phyloP scores from a whole-genome alignment of 2,113 vertebrate genomes.

The Himantopus leucocephalus region DNA sequence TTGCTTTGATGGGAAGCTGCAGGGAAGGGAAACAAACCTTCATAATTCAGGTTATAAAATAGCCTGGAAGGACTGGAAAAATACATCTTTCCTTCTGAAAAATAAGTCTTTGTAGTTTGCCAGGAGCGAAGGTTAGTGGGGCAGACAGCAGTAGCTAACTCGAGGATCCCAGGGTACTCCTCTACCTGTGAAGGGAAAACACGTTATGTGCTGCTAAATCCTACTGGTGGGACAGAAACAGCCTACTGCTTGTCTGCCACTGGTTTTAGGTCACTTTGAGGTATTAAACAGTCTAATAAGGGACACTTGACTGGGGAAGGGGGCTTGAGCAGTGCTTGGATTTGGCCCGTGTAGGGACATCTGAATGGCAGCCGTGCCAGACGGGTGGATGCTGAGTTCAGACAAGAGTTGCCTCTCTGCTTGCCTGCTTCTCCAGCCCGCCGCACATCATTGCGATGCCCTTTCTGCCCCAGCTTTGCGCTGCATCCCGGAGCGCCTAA shows the following conservation, averaged over 20 bases:
- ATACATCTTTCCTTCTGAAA: not conserved
- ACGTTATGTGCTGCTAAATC: accelerated
- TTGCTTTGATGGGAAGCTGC: not conserved
- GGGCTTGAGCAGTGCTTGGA: not conserved
- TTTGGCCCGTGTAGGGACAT: not conserved
- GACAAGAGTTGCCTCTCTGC: not conserved
- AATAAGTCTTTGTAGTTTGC: not conserved
- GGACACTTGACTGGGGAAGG: not conserved
- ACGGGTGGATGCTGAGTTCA: not conserved
- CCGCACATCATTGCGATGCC: accelerated
- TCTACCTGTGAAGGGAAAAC: not conserved
- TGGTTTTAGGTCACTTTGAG: not conserved
- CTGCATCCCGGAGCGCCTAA: not conserved
- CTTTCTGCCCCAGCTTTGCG: accelerated
- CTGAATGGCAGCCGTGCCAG: accelerated
- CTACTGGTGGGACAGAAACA: not conserved
- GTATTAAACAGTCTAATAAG: not conserved
- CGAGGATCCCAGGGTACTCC: not conserved
- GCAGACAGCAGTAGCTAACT: not conserved
- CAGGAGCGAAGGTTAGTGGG: not conserved
- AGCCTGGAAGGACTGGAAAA: not conserved
- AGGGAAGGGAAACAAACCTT: not conserved
- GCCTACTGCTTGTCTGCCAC: accelerated
- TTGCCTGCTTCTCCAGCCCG: accelerated
- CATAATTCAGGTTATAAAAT: not conserved